phyloP scores from a whole-genome alignment of 2,888 invertebrate genomes.

The Helleia helle region DNA sequence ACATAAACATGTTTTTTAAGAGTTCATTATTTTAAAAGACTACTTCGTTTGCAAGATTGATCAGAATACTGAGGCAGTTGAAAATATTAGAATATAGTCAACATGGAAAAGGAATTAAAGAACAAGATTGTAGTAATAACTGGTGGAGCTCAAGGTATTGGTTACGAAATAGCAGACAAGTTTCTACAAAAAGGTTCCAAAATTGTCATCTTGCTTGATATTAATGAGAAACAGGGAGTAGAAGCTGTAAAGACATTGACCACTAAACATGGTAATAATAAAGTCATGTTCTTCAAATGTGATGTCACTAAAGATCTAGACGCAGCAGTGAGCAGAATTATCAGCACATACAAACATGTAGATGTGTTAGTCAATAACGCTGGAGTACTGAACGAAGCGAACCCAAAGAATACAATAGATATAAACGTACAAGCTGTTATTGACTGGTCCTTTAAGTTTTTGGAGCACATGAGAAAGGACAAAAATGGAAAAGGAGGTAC shows the following conservation, averaged over 20 bases:
- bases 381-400: constrained; percentile 28
- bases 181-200: constrained; percentile 48
- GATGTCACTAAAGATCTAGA: constrained; percentile 58
- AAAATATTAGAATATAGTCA: neutral
- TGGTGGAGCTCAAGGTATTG: constrained; percentile 71
- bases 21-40: no score
- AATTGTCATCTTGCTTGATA: constrained; percentile 31
- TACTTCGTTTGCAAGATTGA: no score
- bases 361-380: constrained; percentile 49
- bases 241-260: constrained; percentile 49
- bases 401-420: constrained; percentile 25
- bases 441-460: constrained; percentile 54
- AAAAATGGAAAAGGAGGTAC: constrained; percentile 71
- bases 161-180: constrained; percentile 52
- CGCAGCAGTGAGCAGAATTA: constrained; percentile 31
- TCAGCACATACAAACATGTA: constrained; percentile 29
- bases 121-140: constrained; percentile 45
- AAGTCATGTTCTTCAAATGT: constrained; percentile 49
- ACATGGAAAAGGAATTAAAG: constrained; percentile 19
- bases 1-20: no score
- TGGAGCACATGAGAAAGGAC: constrained; percentile 67
- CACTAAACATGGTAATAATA: constrained; percentile 47
- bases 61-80: no score
- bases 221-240: constrained; percentile 38
- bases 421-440: constrained; percentile 36